phyloP scores from a whole-genome alignment of 2,888 invertebrate species.

The Rhaphigaster nebulosa region DNA sequence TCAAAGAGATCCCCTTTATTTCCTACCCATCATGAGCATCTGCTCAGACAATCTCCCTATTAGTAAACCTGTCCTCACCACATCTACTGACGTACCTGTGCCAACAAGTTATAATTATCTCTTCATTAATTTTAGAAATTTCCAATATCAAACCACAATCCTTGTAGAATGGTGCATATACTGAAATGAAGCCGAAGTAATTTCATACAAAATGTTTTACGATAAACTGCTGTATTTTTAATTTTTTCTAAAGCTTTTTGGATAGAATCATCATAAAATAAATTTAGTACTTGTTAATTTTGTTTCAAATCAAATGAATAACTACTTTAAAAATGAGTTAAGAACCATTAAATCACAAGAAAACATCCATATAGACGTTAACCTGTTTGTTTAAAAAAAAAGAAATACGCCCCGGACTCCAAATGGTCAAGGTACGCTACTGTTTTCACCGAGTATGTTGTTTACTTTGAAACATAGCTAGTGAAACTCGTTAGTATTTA shows the following conservation, averaged over 20 bases:
- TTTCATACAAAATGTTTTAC: background rate
- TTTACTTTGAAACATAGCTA: no score
- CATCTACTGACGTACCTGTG: background rate
- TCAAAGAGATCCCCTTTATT: no score
- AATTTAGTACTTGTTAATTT: background rate
- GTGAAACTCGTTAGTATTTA: background rate
- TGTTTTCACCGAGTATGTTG: no score
- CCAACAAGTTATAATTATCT: background rate
- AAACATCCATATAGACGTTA: background rate
- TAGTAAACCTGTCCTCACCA: background rate
- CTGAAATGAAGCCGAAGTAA: background rate
- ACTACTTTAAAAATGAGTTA: background rate
- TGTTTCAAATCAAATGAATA: background rate
- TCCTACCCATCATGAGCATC: background rate
- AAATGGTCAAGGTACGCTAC: no score
- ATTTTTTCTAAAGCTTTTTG: background rate
- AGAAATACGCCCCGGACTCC: no score
- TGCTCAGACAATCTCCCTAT: background rate
- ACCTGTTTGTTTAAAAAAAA: no score
- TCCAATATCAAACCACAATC: background rate
- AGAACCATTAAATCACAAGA: background rate
- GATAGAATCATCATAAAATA: background rate
- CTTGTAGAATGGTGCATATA: background rate
- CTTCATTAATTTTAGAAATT: no score
- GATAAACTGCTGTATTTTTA: background rate